Percentiles rank a stretch among this genome's conserved stretches.
These are phyloP conservation scores for Vanessa tameamea DNA, from an alignment of 1,140 invertebrate species.

Conservation along the genomic window DNA sequence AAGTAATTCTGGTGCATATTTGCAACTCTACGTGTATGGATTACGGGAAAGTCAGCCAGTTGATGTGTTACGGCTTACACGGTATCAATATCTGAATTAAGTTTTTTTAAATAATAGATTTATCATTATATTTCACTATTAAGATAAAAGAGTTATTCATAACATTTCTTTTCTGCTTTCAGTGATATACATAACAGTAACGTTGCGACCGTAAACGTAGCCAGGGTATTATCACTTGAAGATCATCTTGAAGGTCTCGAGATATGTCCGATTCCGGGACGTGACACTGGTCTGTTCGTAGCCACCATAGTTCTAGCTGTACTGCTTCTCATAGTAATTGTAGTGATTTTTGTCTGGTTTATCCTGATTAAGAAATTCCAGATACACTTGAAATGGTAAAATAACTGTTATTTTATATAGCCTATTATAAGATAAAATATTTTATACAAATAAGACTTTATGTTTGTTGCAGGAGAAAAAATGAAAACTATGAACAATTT, in stretches of 20 bases:
- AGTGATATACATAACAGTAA: constrained; percentile 62
- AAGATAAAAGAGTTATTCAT: too few species aligned
- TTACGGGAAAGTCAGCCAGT: constrained; percentile 58
- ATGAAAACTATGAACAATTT: constrained; percentile 58
- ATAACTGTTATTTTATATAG: constrained; percentile 30
- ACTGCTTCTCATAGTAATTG: constrained; percentile 60
- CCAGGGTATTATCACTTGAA: constrained; percentile 57
- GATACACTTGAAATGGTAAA: constrained; percentile 59
- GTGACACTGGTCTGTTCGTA: constrained; percentile 61
- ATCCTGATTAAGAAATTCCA: constrained; percentile 27
- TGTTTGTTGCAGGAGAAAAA: constrained; percentile 54
- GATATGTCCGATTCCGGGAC: constrained; percentile 51
- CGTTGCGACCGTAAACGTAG: constrained; percentile 47
- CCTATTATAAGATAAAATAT: too few species aligned
- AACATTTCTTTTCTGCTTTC: constrained; percentile 35
- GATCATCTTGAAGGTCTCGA: constrained; percentile 63
- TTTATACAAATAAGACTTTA: constrained; percentile 13
- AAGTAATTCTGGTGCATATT: constrained; percentile 40
- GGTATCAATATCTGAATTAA: constrained; percentile 33
- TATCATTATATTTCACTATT: too few species aligned
- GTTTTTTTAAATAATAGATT: neutral
- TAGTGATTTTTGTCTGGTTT: constrained; percentile 53
- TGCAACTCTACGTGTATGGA: constrained; percentile 69
- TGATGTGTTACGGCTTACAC: constrained; percentile 48
- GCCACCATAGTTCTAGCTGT: constrained; percentile 64